Percentiles rank a stretch among this genome's conserved stretches.
phyloP scores from a whole-genome alignment of 2,888 invertebrate species.

The Eulithis testata region DNA sequence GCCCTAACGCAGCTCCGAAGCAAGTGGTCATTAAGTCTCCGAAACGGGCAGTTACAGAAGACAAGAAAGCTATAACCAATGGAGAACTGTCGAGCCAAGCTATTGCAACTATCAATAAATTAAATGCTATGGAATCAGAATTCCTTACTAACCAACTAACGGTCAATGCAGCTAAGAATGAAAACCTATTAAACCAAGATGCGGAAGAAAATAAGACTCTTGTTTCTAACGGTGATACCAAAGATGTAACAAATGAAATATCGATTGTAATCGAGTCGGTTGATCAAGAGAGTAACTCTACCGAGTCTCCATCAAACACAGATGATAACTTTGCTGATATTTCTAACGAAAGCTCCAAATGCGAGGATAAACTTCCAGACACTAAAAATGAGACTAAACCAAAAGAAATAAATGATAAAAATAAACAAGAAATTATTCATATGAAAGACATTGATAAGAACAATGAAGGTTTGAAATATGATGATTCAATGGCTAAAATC shows the following conservation, averaged over 20 bases:
- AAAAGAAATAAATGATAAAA: neutral
- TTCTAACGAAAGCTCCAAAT: conserved; percentile 69
- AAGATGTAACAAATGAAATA: conserved; percentile 19
- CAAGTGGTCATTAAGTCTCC: conserved; percentile 71
- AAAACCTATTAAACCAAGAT: conserved; percentile 68
- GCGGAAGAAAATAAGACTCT: conserved; percentile 48
- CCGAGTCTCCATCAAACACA: conserved; percentile 66
- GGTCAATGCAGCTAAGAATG: conserved; percentile 65
- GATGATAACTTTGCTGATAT: conserved; percentile 73
- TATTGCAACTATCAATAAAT: conserved; percentile 61
- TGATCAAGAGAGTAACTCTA: conserved; percentile 50
- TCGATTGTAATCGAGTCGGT: conserved; percentile 28
- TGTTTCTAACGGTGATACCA: conserved; percentile 17
- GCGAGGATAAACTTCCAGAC: conserved; percentile 43
- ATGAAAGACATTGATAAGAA: neutral
- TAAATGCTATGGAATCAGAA: conserved; percentile 74
- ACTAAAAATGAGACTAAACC: conserved; percentile 27
- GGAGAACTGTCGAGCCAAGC: conserved; percentile 62
- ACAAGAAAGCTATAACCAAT: conserved; percentile 33
- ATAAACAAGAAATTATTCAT: conserved; percentile 5
- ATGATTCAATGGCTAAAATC: conserved; percentile 18
- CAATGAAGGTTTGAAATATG: conserved; percentile 20
- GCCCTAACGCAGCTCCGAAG: conserved; percentile 64
- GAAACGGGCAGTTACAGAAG: conserved; percentile 54
- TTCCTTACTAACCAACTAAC: conserved; percentile 64